A percentile compares a stretch with the other conserved stretches of the same genome.
phyloP scores from a whole-genome alignment of 1,140 invertebrate genomes.

The Magallana ariakensis region DNA sequence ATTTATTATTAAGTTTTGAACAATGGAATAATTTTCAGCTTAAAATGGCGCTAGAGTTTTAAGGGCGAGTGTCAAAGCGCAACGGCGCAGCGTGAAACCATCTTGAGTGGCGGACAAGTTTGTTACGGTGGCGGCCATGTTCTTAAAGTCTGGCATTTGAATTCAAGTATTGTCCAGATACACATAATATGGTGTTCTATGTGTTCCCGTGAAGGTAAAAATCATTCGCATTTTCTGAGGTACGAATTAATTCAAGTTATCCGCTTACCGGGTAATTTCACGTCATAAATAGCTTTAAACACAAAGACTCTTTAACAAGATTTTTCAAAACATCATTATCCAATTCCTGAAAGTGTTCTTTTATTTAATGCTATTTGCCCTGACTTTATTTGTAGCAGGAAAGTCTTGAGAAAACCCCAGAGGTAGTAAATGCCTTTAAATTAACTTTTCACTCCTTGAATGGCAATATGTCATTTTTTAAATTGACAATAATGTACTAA shows the following conservation, averaged over 20 bases:
- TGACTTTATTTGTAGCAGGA: conserved; percentile 2
- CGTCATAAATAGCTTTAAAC: conserved; percentile 22
- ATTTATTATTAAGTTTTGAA: background rate
- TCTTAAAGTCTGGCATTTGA: conserved; percentile 5
- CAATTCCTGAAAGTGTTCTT: conserved; percentile 34
- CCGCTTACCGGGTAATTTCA: background rate
- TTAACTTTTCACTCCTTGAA: conserved; percentile 24
- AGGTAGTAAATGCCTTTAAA: conserved; percentile 26
- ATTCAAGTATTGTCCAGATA: background rate
- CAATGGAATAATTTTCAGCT: background rate
- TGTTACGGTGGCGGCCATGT: background rate
- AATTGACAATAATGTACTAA: background rate
- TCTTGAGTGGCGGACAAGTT: background rate
- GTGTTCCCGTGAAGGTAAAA: background rate
- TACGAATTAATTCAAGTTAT: background rate
- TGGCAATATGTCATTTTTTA: background rate
- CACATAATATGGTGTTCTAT: background rate
- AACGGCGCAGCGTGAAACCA: background rate
- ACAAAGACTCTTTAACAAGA: conserved; percentile 15
- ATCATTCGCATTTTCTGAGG: background rate
- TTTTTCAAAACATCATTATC: conserved; percentile 31
- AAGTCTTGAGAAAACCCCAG: background rate
- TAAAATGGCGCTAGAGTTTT: background rate
- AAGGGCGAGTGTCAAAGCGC: background rate
- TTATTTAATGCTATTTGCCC: conserved; percentile 16